These are phyloP conservation scores for Brachyptera risi DNA, from an alignment of 2,888 invertebrate species.

Conservation along the genomic window DNA sequence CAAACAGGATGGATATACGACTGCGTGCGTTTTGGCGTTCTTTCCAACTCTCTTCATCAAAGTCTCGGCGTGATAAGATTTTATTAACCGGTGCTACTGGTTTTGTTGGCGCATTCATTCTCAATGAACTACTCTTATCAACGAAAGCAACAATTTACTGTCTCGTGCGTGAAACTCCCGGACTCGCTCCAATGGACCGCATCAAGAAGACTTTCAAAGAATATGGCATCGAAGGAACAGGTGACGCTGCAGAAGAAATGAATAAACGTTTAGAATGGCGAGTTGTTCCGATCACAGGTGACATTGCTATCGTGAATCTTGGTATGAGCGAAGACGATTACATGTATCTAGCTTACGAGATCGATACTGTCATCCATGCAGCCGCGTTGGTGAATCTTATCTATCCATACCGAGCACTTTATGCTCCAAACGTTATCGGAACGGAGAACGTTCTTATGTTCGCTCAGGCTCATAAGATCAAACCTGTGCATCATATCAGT, in stretches of 20 bases:
- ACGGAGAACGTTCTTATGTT: slow-evolving; percentile 36
- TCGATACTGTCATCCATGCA: slow-evolving; percentile 37
- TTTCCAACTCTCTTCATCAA: slow-evolving; percentile 32
- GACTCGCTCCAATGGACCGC: slow-evolving; percentile 31
- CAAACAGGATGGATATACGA: slow-evolving; percentile 31
- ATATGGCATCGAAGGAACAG: slow-evolving; percentile 21
- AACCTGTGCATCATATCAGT: slow-evolving; percentile 37
- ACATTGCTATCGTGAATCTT: slow-evolving; percentile 35
- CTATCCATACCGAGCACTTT: slow-evolving; percentile 35
- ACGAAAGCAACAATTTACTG: slow-evolving; percentile 36
- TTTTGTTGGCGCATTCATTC: slow-evolving; percentile 36
- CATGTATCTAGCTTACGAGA: slow-evolving; percentile 33
- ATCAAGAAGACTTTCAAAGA: slow-evolving; percentile 26
- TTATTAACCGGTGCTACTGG: slow-evolving; percentile 37
- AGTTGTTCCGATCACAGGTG: slow-evolving; percentile 35
- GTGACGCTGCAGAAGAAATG: slow-evolving; percentile 16
- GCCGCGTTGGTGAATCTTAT: slow-evolving; percentile 37
- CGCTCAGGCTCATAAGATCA: slow-evolving; percentile 35
- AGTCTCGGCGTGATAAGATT: slow-evolving; percentile 34
- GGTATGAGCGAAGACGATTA: slow-evolving; percentile 36
- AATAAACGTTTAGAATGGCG: slow-evolving; percentile 26
- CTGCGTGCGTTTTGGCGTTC: slow-evolving; percentile 36
- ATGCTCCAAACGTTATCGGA: slow-evolving; percentile 36
- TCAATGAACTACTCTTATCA: slow-evolving; percentile 34
- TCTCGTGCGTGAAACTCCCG: slow-evolving; percentile 34